Evolutionary conservation across 2,113 vertebrate genomes (phyloP).

Genomic region (Phocoena phocoena): DNA sequence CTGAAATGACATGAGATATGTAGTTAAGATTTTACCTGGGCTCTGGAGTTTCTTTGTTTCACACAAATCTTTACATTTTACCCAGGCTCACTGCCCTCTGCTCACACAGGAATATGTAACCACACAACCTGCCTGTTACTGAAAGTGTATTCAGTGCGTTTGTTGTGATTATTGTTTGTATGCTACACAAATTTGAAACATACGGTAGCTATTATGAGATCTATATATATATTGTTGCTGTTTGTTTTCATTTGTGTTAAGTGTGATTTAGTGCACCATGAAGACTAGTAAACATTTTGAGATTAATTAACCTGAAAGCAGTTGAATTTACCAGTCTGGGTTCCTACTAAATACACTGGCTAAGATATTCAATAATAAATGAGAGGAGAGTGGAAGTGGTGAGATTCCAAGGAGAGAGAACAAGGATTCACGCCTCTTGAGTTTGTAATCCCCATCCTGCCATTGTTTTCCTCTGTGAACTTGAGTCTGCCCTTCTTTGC

Average conservation of each 20-base stretch:
- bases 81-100: background rate
- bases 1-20: conserved; percentile 46
- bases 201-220: background rate
- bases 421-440: background rate
- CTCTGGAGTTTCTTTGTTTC: conserved; percentile 43
- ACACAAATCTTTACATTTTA: background rate
- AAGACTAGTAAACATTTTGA: conserved; percentile 36
- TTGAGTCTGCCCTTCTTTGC: background rate
- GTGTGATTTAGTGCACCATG: background rate
- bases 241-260: background rate
- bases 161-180: background rate
- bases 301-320: conserved; percentile 65
- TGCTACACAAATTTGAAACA: background rate
- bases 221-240: background rate
- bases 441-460: background rate
- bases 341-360: conserved; percentile 50
- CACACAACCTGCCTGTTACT: background rate
- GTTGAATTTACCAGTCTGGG: conserved; percentile 41
- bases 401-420: conserved; percentile 38
- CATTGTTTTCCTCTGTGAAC: background rate
- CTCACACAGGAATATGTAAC: background rate
- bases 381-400: background rate
- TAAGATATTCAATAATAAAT: conserved; percentile 63
- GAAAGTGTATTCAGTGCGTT: background rate
- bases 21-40: conserved; percentile 46